Conservation (phyloP, 2,113 vertebrate genomes). For the Chunga burmeisteri region DNA sequence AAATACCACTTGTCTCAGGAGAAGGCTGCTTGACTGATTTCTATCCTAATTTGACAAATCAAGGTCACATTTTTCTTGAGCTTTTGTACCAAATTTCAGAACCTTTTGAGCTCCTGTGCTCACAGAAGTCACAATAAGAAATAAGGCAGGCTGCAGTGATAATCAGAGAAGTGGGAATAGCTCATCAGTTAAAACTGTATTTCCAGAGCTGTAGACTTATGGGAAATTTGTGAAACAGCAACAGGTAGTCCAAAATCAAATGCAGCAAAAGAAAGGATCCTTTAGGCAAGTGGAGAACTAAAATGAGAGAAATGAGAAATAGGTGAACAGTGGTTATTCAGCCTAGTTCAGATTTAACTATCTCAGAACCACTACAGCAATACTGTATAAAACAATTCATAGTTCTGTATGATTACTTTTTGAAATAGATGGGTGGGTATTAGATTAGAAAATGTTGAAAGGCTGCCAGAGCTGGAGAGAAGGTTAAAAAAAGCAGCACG, state of each 20-base stretch:
- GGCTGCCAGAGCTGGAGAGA: neutral
- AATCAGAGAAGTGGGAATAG: neutral
- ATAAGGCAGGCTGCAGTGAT: neutral
- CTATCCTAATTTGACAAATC: neutral
- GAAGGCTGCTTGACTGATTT: neutral
- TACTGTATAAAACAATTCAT: neutral
- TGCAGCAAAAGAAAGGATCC: neutral
- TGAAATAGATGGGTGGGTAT: neutral
- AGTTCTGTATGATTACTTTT: neutral
- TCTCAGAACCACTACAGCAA: neutral
- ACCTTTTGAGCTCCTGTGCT: neutral
- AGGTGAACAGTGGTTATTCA: neutral
- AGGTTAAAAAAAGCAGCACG: neutral
- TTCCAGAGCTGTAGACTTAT: neutral
- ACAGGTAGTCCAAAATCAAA: neutral
- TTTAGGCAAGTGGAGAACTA: neutral
- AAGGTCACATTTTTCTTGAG: neutral
- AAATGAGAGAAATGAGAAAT: neutral
- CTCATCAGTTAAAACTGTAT: neutral
- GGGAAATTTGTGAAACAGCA: neutral
- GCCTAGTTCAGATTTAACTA: neutral
- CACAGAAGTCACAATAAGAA: neutral
- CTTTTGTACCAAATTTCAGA: neutral
- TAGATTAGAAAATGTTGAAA: neutral
- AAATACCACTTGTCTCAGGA: neutral